Conservation (phyloP, 1,140 invertebrate genomes). For the Hermetia illucens region DNA sequence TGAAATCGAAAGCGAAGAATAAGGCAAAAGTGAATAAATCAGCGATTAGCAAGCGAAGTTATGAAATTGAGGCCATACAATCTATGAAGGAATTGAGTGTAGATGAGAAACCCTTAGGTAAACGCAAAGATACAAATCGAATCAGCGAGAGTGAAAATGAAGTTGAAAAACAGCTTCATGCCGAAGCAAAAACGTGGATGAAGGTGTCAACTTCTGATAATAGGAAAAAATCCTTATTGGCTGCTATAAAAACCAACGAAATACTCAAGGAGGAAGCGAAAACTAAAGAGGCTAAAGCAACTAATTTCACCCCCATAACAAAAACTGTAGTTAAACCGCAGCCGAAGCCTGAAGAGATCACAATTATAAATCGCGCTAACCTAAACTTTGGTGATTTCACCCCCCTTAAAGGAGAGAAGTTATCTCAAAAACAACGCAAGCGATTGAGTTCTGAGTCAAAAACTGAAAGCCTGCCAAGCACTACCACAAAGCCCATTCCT, state of each 20-base stretch:
- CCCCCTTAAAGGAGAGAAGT: constrained; percentile 24
- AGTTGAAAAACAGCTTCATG: constrained; percentile 8
- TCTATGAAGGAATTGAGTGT: constrained; percentile 22
- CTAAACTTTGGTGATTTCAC: constrained; percentile 21
- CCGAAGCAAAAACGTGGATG: constrained; percentile 18
- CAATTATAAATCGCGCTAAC: constrained; percentile 7
- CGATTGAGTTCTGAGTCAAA: constrained; percentile 24
- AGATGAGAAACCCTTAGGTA: constrained; percentile 8
- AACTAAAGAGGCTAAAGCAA: constrained; percentile 8
- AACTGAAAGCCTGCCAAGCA: neutral
- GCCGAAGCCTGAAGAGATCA: neutral
- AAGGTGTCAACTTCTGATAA: constrained; percentile 20
- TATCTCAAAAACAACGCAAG: constrained; percentile 42
- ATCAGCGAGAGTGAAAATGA: constrained; percentile 7
- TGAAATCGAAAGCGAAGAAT: constrained; percentile 9
- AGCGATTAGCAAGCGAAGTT: constrained; percentile 11
- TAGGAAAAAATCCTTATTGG: constrained; percentile 21
- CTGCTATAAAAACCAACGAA: constrained; percentile 24
- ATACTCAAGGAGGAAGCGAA: constrained; percentile 23
- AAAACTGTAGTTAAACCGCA: constrained; percentile 5
- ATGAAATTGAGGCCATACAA: constrained; percentile 24
- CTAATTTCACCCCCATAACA: neutral
- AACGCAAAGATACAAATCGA: constrained; percentile 7
- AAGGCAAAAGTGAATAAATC: constrained; percentile 1
- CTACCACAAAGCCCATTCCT: constrained; percentile 8